These are phyloP conservation scores for Helogale parvula DNA, from an alignment of 2,113 vertebrate genomes.

Conservation along the genomic window DNA sequence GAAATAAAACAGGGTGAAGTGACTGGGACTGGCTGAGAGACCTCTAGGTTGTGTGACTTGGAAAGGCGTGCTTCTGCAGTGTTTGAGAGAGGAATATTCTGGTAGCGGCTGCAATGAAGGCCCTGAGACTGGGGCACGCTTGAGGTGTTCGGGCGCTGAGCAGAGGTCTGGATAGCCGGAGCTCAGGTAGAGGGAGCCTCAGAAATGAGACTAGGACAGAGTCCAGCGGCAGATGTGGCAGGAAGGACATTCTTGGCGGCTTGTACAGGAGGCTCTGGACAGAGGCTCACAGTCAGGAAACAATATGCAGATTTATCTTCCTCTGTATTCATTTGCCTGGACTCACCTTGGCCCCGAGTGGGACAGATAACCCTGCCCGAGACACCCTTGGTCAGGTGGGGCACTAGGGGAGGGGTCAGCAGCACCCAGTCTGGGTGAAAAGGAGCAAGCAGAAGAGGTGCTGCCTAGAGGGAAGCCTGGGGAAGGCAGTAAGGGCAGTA, in stretches of 20 bases:
- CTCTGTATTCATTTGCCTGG: neutral
- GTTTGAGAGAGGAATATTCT: neutral
- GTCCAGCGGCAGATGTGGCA: neutral
- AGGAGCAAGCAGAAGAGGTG: neutral
- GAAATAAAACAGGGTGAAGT: neutral
- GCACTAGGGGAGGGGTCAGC: neutral
- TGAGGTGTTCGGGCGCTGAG: neutral
- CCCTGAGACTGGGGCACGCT: neutral
- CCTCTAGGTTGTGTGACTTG: neutral
- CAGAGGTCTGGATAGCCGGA: neutral
- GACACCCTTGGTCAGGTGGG: too few relatives aligned
- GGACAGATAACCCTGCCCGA: neutral
- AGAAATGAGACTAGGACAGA: neutral
- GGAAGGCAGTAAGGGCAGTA: neutral
- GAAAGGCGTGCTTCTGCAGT: neutral
- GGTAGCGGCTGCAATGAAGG: neutral
- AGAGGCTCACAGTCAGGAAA: neutral
- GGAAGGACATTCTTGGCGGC: neutral
- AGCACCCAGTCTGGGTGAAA: neutral
- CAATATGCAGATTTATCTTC: neutral
- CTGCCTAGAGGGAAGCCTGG: neutral
- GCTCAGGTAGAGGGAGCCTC: neutral
- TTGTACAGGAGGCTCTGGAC: neutral
- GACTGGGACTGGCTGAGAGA: neutral
- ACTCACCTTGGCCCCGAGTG: too few relatives aligned